Base-by-base conservation (phyloP, 1,140 invertebrate species). In the Lutraria rhynchaena region DNA sequence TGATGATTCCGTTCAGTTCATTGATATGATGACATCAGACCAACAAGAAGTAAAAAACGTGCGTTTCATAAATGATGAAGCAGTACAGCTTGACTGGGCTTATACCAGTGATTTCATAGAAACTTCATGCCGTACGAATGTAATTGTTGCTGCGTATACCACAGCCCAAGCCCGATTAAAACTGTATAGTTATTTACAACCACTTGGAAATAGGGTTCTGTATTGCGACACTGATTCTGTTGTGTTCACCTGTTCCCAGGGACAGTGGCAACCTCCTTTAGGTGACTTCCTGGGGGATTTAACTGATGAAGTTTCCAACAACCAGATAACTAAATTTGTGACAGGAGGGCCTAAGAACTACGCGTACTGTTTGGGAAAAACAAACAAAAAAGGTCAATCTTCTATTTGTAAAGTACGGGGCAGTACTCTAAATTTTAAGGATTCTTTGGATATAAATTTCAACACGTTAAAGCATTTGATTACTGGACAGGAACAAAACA, bases 341-440 rank as follows among this genome's bases (percentile, higher is more conserved):
- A 63, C 60, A 7, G 60, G 60, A 7, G 60, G 31, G 31, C 60
- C 60, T 33, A 33, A 63, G 22, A 27, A 63, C 35, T 63, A 31
- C 31, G 60, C 60, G 13, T 63, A 29, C 35, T n/a, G 15, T 15
- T 22, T 63, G 5, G 13, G 7, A 15, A 29, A 17, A 17, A 22
- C 60, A 37, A 63, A 29, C 5, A 58, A 58, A 58, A 58, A 13
- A 9, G 60, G 60, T 29, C 60, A 63, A 13, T 29, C 13, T 11
- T 63, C 60, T 33, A 63, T 63, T 63, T 63, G 31, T 37, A 63
- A 63, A 35, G 60, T 63, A 31, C 31, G 60, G 13, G 60, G 60
- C 27, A 63, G 27, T 13, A 29, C 60, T n/a, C 60, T 63, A 22
- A 63, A 63, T 22, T 63, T 31, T 63, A 63, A 27, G 33, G 35